Percentiles rank a stretch among this genome's conserved stretches.
These are phyloP conservation scores for Drosophila pandora DNA, from an alignment of 1,140 invertebrate genomes.

Conservation along the genomic window DNA sequence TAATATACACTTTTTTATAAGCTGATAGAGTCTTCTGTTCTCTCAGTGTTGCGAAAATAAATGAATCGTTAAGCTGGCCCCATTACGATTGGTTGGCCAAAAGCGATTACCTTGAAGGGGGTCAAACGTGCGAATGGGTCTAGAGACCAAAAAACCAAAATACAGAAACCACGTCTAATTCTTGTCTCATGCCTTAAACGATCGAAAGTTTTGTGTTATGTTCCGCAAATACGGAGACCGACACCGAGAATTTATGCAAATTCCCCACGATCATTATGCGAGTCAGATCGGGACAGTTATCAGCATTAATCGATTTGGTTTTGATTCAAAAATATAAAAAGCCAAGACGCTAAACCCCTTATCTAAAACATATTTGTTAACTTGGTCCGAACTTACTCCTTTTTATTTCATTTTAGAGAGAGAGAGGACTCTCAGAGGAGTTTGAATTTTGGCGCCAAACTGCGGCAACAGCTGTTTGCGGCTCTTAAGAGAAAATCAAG, in stretches of 20 bases:
- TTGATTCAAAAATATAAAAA: slow-evolving; percentile 23
- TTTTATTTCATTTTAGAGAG: slow-evolving; percentile 12
- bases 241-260: slow-evolving; percentile 55
- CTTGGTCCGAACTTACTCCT: slow-evolving; percentile 3
- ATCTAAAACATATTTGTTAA: slow-evolving; percentile 17
- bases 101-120: slow-evolving; percentile 67
- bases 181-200: slow-evolving; percentile 48
- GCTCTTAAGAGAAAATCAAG: slow-evolving; percentile 33
- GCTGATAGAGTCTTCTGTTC: slow-evolving; percentile 11
- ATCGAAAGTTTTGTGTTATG: slow-evolving; percentile 54
- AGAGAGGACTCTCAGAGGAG: slow-evolving; percentile 29
- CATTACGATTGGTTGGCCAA: slow-evolving; percentile 56
- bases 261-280: slow-evolving; percentile 47
- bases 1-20: background rate
- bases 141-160: slow-evolving; percentile 18
- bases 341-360: background rate
- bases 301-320: slow-evolving; percentile 37
- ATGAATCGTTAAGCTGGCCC: slow-evolving; percentile 30
- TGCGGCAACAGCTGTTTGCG: slow-evolving; percentile 39
- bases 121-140: slow-evolving; percentile 66
- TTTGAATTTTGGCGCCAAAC: slow-evolving; percentile 64
- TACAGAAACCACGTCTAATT: slow-evolving; percentile 26
- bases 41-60: slow-evolving; percentile 61
- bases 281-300: slow-evolving; percentile 6
- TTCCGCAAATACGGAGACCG: slow-evolving; percentile 31